Evolutionary conservation across 30 jellyfish, hydroid and myxozoan genomes (phyloP), one percentile per base, ranked within the genome.

Genomic region (Sanderia malayensis): DNA sequence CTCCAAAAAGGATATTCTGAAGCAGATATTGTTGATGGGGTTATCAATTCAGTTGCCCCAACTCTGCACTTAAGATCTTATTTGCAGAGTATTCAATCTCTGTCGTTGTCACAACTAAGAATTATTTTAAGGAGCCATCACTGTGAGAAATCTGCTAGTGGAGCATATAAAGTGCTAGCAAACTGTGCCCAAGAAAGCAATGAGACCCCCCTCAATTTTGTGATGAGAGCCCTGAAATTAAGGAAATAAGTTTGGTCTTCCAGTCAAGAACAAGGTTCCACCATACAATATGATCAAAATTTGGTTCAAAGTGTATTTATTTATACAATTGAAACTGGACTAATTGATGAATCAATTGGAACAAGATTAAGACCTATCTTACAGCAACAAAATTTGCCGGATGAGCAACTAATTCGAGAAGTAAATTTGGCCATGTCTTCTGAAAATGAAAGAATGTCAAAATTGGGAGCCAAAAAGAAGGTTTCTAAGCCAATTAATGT

Each of bases 71-170:
- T 73, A 27, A 58, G 85, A 57, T 31, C 67, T 45, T 57, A 27
- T 58, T 73, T 73, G 31, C 75, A 73, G 20, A 32, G 85, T 34
- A 53, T 67, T 25, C 75, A 66, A 6, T 47, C 57, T 31, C 33
- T 57, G 27, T 49, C 75, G 67, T 75, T 73, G 25, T 41, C 75
- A 57, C 57, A 60, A 60, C 60, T 73, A 67, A 61, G 85, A 18
- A 73, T 55, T 37, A 73, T 73, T 31, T 34, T 58, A 20, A 31
- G 76, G 25, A 55, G 75, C 15, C 85, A 73, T 58, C 58, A 73
- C 28, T 1, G 74, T 22, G 85, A 73, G 75, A 60, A 60, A 19
- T 53, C 75, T 32, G 33, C 85, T 21, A 73, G 75, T 27, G 85
- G 58, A 31, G 31, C 58, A 23, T 73, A 73, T 33, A 59, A 73